Percentiles rank a stretch among this genome's conserved stretches.
These are phyloP conservation scores for Amblyopsis rosae DNA, from an alignment of 2,113 vertebrate genomes.

Conservation along the genomic window DNA sequence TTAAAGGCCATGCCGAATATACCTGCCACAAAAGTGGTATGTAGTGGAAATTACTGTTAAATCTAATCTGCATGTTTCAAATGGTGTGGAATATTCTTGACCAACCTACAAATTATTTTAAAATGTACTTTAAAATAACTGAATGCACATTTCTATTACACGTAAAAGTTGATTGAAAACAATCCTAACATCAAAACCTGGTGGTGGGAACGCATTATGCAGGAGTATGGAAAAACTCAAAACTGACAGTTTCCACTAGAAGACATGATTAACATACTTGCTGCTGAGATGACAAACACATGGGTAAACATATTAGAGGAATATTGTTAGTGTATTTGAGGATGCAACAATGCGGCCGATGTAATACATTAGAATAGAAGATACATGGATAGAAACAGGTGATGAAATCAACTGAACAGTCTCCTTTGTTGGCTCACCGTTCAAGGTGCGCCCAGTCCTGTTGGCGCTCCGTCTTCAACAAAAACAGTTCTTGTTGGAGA, in stretches of 20 bases:
- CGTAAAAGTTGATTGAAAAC: conserved; percentile 20
- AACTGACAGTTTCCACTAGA: conserved; percentile 25
- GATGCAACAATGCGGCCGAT: too few relatives aligned
- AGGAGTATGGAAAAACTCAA: conserved; percentile 18
- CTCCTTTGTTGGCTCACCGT: too few relatives aligned
- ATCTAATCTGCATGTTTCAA: conserved; percentile 17
- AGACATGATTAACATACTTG: conserved; percentile 32
- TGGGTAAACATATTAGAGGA: conserved; percentile 11
- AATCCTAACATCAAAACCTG: too few relatives aligned
- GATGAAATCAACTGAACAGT: too few relatives aligned
- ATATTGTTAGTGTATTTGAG: background rate
- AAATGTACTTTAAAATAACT: conserved; percentile 6
- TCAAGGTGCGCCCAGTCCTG: too few relatives aligned
- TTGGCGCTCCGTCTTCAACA: too few relatives aligned
- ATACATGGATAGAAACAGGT: too few relatives aligned
- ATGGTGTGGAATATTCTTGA: too few relatives aligned
- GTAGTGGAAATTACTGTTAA: conserved; percentile 4
- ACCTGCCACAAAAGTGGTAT: conserved; percentile 1
- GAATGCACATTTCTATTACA: too few relatives aligned
- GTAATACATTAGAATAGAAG: too few relatives aligned
- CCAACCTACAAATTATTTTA: background rate
- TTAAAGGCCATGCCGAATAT: conserved; percentile 10
- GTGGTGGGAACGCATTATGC: conserved; percentile 20
- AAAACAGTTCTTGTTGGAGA: too few relatives aligned
- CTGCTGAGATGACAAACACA: conserved; percentile 22